phyloP scores from a whole-genome alignment of 1,140 invertebrate genomes.

The Potamilus streckersoni region DNA sequence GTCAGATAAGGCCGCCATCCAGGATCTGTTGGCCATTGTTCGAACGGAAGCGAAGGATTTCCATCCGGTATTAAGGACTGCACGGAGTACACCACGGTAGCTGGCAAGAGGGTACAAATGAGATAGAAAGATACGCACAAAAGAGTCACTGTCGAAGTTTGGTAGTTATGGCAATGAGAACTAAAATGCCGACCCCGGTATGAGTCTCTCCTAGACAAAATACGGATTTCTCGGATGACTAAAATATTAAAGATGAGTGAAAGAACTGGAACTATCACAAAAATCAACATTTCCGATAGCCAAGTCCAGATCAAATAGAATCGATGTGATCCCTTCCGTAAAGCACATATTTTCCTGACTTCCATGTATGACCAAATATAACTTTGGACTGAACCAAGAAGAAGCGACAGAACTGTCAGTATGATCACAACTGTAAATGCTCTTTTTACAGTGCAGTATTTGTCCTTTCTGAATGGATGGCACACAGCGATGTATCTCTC shows the following conservation, averaged over 20 bases:
- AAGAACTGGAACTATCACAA: slow-evolving; percentile 57
- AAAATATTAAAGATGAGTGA: slow-evolving; percentile 64
- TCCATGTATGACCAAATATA: slow-evolving; percentile 56
- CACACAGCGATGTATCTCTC: slow-evolving; percentile 97
- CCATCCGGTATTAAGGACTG: slow-evolving; percentile 43
- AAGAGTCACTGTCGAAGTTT: slow-evolving; percentile 61
- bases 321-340: slow-evolving; percentile 7
- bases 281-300: slow-evolving; percentile 59
- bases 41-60: slow-evolving; percentile 24
- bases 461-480: slow-evolving; percentile 79
- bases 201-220: slow-evolving; percentile 47
- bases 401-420: slow-evolving; percentile 39
- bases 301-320: slow-evolving; percentile 62
- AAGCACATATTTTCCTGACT: slow-evolving; percentile 19
- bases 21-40: slow-evolving; percentile 41
- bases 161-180: slow-evolving; percentile 18
- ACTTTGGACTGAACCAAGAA: slow-evolving; percentile 47
- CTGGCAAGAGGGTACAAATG: slow-evolving; percentile 62
- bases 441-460: slow-evolving; percentile 50
- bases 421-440: slow-evolving; percentile 40
- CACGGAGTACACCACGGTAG: slow-evolving; percentile 59
- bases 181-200: slow-evolving; percentile 21
- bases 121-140: slow-evolving; percentile 65
- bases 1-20: slow-evolving; percentile 55
- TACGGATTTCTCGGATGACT: slow-evolving; percentile 60